These are phyloP conservation scores for Pogonomyrmex barbatus DNA, from an alignment of 1,140 invertebrate genomes.

Conservation along the genomic window DNA sequence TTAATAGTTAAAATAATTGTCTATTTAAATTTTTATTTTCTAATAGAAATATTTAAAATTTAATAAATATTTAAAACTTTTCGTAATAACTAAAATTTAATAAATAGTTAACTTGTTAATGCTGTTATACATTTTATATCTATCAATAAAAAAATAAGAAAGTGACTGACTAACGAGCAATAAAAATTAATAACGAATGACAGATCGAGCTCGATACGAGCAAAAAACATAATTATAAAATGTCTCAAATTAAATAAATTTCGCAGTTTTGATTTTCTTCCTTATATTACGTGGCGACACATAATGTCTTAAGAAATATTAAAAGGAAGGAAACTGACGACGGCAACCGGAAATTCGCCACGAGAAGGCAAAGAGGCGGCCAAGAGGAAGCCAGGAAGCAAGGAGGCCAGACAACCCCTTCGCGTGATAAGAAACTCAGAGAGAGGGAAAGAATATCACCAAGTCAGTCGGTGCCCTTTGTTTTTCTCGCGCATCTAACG, in stretches of 20 bases:
- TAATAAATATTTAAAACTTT: background rate
- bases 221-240: background rate
- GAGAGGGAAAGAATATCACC: constrained; percentile 54
- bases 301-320: constrained; percentile 35
- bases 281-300: constrained; percentile 6
- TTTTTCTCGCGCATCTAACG: constrained; percentile 80
- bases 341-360: constrained; percentile 33
- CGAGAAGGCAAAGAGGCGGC: background rate
- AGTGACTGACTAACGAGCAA: background rate
- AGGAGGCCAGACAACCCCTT: constrained; percentile 34
- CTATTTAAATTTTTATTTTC: background rate
- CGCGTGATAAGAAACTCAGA: constrained; percentile 29
- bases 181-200: background rate
- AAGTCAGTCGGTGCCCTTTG: constrained; percentile 69
- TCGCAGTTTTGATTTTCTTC: background rate
- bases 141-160: background rate
- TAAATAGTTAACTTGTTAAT: background rate
- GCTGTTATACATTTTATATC: background rate
- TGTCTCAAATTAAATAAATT: background rate
- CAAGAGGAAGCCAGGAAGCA: background rate
- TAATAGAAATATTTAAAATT: background rate
- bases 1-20: background rate
- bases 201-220: background rate
- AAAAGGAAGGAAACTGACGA: background rate
- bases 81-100: background rate